Evolutionary conservation across 1,140 invertebrate species (phyloP).

Genomic region (Dolichoris vasculosae): DNA sequence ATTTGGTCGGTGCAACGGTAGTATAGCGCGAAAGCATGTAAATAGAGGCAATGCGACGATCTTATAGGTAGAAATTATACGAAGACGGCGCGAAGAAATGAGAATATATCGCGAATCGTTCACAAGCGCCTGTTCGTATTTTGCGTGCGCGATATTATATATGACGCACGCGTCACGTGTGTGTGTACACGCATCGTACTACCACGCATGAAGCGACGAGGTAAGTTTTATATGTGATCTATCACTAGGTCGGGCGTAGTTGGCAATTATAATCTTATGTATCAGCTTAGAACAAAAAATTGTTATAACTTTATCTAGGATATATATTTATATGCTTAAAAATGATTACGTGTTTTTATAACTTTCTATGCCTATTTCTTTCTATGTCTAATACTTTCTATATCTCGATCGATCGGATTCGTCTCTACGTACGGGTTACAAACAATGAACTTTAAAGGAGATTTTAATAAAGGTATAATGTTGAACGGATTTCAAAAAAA

Average conservation of each 20-base stretch:
- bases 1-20: slow-evolving; percentile 6
- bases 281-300: slow-evolving; percentile 14
- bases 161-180: background rate
- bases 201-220: background rate
- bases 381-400: background rate
- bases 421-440: background rate
- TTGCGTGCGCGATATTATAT: slow-evolving; percentile 32
- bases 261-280: slow-evolving; percentile 23
- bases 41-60: background rate
- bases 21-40: background rate
- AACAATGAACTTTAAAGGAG: background rate
- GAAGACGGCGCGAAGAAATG: background rate
- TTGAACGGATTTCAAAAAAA: no score
- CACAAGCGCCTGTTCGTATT: background rate
- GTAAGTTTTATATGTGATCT: background rate
- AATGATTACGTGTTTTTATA: background rate
- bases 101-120: background rate
- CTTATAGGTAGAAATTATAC: background rate
- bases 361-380: background rate
- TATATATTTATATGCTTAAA: background rate
- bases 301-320: slow-evolving; percentile 32
- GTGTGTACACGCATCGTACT: background rate
- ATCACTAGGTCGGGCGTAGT: slow-evolving; percentile 5
- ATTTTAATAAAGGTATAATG: no score
- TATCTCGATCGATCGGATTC: background rate